Conservation (phyloP, 2,888 invertebrate genomes). For the Sarcophaga caerulescens region DNA sequence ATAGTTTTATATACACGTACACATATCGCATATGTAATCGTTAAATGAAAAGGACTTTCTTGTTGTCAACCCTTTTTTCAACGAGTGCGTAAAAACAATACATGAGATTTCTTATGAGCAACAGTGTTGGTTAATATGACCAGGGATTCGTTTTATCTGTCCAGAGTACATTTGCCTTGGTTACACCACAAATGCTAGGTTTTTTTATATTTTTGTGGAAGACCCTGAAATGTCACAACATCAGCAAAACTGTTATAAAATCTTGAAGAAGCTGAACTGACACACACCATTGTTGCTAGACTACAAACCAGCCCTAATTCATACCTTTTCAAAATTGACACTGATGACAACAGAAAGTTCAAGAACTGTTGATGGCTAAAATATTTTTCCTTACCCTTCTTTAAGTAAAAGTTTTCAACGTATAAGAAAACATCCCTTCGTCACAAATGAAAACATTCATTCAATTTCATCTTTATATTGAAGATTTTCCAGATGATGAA, state of each 20-base stretch:
- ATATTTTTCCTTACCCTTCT: constrained; percentile 36
- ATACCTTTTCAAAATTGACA: constrained; percentile 27
- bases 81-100: constrained; percentile 48
- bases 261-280: constrained; percentile 8
- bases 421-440: constrained; percentile 43
- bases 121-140: constrained; percentile 14
- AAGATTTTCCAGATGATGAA: not conserved
- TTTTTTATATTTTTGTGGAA: not conserved
- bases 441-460: constrained; percentile 48
- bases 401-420: not conserved
- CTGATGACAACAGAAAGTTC: constrained; percentile 40
- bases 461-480: constrained; percentile 39
- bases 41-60: constrained; percentile 12
- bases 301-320: constrained; percentile 3
- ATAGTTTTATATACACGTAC: not conserved
- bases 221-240: constrained; percentile 49
- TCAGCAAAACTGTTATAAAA: constrained; percentile 30
- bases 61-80: constrained; percentile 52
- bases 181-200: constrained; percentile 44
- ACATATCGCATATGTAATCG: constrained; percentile 4
- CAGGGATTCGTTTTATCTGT: constrained; percentile 42
- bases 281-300: not conserved
- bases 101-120: constrained; percentile 35
- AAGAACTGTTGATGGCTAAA: constrained; percentile 46
- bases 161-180: constrained; percentile 63